Base-by-base conservation (phyloP, 2,888 invertebrate species). In the Chymomyza caudatula region DNA sequence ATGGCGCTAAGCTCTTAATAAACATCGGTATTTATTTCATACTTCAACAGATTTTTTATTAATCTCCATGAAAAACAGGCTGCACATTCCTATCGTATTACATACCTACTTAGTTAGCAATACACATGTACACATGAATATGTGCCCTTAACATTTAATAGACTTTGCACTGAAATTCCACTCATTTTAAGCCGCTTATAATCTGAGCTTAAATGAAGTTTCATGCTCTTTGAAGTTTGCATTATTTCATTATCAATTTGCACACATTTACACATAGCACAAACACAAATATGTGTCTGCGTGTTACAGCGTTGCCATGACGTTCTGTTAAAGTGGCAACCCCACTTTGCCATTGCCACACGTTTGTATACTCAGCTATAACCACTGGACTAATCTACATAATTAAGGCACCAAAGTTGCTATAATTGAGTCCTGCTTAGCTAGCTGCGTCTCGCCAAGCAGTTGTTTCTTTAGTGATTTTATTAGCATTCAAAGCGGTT, bases 401-500 rank as follows among this genome's bases (percentile, higher is more conserved):
- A 37, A 37, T 37, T 37, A 11, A 37, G 29, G 29, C 29, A 37
- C 29, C 11, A 37, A 37, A 37, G 11, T 37, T 37, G 29, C 11
- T 37, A 8, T 11, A 37, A 8, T 37, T 11, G 29, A 11, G 29
- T 8, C 8, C 29, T 37, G 11, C 11, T 37, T 2, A 2, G 29
- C 11, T 37, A 37, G 8, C 11, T 37, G 29, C 29, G 8, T 11
- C 29, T 37, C n/a, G n/a, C n/a, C n/a, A 37, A 37, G 5, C 29
- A 37, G 29, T 11, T 37, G 29, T 37, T 37, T 37, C 29, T 37
- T 74, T 66, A 65, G 65, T 65, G 76, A 80, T 70, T 81, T 75
- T 73, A 78, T 83, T 75, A 73, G 78, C 71, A 84, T 71, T 71
- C 73, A 70, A 64, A 68, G 67, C 74, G 66, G 65, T 67, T 65